Conservation (phyloP, 2,113 vertebrate genomes). For the Halcyon senegalensis region DNA sequence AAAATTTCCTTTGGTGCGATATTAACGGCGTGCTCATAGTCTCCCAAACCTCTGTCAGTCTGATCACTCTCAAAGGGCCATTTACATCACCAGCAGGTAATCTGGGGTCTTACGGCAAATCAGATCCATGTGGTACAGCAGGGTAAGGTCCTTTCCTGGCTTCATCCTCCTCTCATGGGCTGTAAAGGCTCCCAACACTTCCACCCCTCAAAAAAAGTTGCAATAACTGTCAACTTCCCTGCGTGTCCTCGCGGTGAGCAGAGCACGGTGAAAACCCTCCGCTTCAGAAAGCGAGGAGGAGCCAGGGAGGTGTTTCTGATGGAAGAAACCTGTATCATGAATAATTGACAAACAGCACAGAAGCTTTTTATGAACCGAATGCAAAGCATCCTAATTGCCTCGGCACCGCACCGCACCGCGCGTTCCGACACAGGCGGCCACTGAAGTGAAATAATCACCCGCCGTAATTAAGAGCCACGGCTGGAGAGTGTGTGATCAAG, state of each 20-base stretch:
- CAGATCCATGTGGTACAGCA: neutral
- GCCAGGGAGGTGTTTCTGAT: neutral
- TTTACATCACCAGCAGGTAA: neutral
- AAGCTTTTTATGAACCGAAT: neutral
- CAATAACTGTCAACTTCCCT: neutral
- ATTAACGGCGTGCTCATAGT: neutral
- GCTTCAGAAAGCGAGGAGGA: accelerated
- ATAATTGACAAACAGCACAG: slow-evolving; percentile 33
- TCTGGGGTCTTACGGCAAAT: neutral
- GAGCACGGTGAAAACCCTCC: accelerated
- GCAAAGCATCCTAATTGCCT: neutral
- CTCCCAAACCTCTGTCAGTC: neutral
- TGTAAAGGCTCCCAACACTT: neutral
- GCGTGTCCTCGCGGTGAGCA: accelerated
- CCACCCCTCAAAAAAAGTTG: neutral
- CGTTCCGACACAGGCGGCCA: neutral
- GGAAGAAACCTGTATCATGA: slow-evolving; percentile 26
- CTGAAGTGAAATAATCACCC: neutral
- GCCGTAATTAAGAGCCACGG: neutral
- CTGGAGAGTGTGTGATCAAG: neutral
- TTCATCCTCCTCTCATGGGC: neutral
- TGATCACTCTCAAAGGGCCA: neutral
- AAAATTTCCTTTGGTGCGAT: neutral
- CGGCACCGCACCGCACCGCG: neutral
- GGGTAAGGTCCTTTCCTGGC: neutral